Evolutionary conservation across 2,113 vertebrate genomes (phyloP).

Genomic region (Daubentonia madagascariensis): DNA sequence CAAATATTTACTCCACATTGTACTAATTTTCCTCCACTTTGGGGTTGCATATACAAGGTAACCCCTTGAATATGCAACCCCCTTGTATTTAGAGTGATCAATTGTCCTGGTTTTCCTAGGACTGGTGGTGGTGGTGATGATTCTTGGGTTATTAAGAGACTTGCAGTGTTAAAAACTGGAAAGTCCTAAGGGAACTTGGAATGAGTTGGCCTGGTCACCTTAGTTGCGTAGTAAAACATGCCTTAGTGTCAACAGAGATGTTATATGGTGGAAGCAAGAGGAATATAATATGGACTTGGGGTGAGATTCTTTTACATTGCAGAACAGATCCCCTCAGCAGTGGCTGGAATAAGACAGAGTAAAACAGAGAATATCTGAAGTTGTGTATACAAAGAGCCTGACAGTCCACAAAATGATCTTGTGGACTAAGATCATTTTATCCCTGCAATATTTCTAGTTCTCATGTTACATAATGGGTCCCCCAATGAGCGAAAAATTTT

Average conservation of each 20-base stretch:
- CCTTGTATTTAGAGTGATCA: neutral
- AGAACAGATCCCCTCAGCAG: neutral
- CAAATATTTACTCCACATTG: neutral
- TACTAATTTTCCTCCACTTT: neutral
- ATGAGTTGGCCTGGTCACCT: neutral
- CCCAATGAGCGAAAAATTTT: neutral
- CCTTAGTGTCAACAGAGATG: neutral
- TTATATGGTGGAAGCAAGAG: neutral
- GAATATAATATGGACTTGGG: neutral
- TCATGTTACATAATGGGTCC: neutral
- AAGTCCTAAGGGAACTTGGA: neutral
- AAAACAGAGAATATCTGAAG: neutral
- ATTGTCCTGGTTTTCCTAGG: neutral
- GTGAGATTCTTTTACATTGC: neutral
- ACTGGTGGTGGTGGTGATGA: rapidly evolving
- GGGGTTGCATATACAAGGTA: rapidly evolving
- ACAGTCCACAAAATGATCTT: neutral
- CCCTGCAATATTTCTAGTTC: neutral
- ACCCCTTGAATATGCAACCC: no score
- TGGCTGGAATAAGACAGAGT: neutral
- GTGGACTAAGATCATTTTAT: neutral
- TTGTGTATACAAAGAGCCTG: neutral
- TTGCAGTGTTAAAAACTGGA: neutral
- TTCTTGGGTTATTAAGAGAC: neutral
- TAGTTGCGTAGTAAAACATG: neutral